Evolutionary conservation across 1,140 invertebrate species (phyloP), one percentile per base, ranked within the genome.

Genomic region (Drosophila mojavensis): DNA sequence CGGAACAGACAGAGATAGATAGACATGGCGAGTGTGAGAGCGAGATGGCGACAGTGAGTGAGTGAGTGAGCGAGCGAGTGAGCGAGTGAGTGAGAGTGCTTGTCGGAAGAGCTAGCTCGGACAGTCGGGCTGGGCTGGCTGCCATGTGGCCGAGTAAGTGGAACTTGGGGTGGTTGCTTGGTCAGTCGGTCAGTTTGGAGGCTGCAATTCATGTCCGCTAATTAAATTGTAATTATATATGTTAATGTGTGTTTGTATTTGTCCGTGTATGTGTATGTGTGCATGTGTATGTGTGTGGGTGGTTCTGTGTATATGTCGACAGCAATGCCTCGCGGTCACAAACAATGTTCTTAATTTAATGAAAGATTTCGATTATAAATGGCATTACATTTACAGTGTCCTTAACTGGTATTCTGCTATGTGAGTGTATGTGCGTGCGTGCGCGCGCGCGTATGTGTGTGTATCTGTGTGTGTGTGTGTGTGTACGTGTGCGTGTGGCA

Each of bases 221-320:
- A 86, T 86, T 86, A 88, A 86, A 83, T 86, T 86, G 83, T 86
- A 86, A 86, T 86, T 86, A 88, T 86, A 74, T 86, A 86, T 88
- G 83, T 86, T 88, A 86, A 86, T 83, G 76, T 88, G 70, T 81
- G 55, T 78, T 65, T 79, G 66, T 78, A 41, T 67, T 33, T 61
- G 62, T 61, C 53, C 61, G 48, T 60, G 61, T 65, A 36, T 45
- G 5, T 13, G 17, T 33, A 17, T 48, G 1, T 20, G 17, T 62
- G 26, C 28, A 24, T 41, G 24, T 53, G 30, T 26, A 15, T 54
- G 50, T 26, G 11, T 36, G 7, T n/a, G 20, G 13, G 10, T 13
- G 5, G n/a, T 11, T 41, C 28, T 48, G 50, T 13, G 30, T 45
- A 15, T 66, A 63, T 60, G 7, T 17, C 33, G 33, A 59, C 54